phyloP scores from a whole-genome alignment of 30 jellyfish, hydroid and myxozoan genomes.

The Aurelia sp. region DNA sequence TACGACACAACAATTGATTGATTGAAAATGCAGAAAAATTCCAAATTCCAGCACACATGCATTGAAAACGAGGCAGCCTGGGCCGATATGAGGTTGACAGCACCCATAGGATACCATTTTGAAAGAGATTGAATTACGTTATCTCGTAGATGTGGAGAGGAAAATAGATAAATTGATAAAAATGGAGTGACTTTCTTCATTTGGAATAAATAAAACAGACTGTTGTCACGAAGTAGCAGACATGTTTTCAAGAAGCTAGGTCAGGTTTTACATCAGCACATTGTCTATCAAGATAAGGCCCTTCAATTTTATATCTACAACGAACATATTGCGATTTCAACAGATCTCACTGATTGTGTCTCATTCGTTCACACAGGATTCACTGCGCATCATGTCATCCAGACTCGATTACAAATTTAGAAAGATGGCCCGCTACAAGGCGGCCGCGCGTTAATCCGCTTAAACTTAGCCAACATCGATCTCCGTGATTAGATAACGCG shows the following conservation, averaged over 20 bases:
- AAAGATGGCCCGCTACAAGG: constrained; percentile 26
- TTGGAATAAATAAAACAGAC: neutral
- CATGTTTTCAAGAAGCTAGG: constrained; percentile 25
- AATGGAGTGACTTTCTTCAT: neutral
- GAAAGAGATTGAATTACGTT: too few species aligned
- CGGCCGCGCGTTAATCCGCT: constrained; percentile 63
- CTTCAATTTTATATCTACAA: constrained; percentile 23
- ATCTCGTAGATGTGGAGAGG: too few species aligned
- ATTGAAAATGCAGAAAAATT: too few species aligned
- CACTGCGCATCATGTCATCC: constrained; percentile 19
- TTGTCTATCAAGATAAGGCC: constrained; percentile 24
- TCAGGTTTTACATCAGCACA: constrained; percentile 7
- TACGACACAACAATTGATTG: too few species aligned
- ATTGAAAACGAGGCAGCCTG: too few species aligned
- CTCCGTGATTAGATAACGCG: constrained; percentile 57
- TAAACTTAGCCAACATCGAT: constrained; percentile 62
- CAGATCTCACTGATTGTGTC: constrained; percentile 14
- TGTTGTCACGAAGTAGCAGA: neutral
- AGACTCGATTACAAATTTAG: constrained; percentile 35
- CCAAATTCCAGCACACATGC: too few species aligned
- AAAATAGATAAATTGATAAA: too few species aligned
- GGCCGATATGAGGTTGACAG: too few species aligned
- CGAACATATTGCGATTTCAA: constrained; percentile 56
- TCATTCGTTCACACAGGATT: constrained; percentile 20
- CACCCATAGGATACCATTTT: too few species aligned